Conservation (phyloP, 2,113 vertebrate species). For the Machaerirhynchus nigripectus region DNA sequence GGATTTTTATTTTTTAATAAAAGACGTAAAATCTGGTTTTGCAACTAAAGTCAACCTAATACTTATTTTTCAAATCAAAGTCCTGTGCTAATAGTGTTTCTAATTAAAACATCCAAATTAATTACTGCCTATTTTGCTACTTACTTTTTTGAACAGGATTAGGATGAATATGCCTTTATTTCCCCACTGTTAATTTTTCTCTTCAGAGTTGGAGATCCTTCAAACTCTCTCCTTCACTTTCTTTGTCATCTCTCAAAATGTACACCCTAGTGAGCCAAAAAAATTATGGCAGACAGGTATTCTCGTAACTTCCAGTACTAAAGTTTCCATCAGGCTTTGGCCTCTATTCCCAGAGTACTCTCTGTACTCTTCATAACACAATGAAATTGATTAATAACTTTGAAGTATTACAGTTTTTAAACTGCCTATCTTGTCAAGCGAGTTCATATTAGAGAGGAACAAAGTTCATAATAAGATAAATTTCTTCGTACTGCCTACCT, state of each 20-base stretch:
- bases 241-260: background rate
- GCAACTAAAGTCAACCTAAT: background rate
- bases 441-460: background rate
- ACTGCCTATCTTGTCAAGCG: background rate
- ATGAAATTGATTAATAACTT: background rate
- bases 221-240: background rate
- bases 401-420: background rate
- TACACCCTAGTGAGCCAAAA: slow-evolving; percentile 7
- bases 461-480: background rate
- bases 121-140: background rate
- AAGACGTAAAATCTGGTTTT: background rate
- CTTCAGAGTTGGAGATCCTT: background rate
- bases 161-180: background rate
- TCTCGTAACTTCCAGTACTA: background rate
- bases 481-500: background rate
- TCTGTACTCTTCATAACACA: background rate
- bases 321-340: slow-evolving; percentile 44
- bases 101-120: background rate
- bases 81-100: background rate
- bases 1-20: background rate
- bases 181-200: background rate
- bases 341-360: background rate
- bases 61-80: background rate
- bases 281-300: slow-evolving; percentile 10
- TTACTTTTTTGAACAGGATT: background rate